Evolutionary conservation across 2,113 vertebrate genomes (phyloP).

Genomic region (Lophius piscatorius): DNA sequence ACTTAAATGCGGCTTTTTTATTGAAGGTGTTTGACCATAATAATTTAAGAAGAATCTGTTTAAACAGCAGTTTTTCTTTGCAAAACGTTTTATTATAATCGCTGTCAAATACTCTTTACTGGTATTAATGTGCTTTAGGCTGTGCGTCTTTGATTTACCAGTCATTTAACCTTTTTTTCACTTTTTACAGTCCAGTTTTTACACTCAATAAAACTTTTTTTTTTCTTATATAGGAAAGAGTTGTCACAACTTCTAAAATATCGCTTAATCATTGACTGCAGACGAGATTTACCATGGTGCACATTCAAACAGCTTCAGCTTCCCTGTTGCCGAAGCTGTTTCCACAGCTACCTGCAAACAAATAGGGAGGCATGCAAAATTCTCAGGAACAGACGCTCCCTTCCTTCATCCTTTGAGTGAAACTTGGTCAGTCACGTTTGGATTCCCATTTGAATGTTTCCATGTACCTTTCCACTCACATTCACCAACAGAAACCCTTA

Average conservation of each 20-base stretch:
- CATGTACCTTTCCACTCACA: conserved; percentile 23
- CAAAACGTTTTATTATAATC: too few relatives aligned
- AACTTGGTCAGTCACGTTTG: conserved; percentile 38
- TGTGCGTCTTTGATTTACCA: too few relatives aligned
- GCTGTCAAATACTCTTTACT: too few relatives aligned
- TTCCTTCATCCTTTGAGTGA: conserved; percentile 22
- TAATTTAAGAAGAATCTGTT: too few relatives aligned
- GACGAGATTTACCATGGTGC: neutral
- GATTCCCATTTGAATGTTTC: conserved; percentile 71
- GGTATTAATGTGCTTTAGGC: too few relatives aligned
- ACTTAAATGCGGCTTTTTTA: too few relatives aligned
- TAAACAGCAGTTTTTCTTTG: too few relatives aligned
- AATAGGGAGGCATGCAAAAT: conserved; percentile 76
- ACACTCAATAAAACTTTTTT: too few relatives aligned
- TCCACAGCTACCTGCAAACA: too few relatives aligned
- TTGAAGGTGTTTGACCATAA: too few relatives aligned
- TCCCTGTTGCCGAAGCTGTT: conserved; percentile 64
- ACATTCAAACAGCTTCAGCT: conserved; percentile 24
- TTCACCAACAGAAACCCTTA: neutral
- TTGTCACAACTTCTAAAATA: conserved; percentile 24
- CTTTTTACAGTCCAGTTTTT: too few relatives aligned
- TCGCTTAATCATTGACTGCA: conserved; percentile 47
- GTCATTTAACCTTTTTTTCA: too few relatives aligned
- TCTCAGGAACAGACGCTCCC: neutral
- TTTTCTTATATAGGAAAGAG: conserved; percentile 15